Percentiles rank a stretch among this genome's conserved stretches.
These are phyloP conservation scores for Tenthredo mesomela DNA, from an alignment of 2,888 invertebrate species.

Conservation along the genomic window DNA sequence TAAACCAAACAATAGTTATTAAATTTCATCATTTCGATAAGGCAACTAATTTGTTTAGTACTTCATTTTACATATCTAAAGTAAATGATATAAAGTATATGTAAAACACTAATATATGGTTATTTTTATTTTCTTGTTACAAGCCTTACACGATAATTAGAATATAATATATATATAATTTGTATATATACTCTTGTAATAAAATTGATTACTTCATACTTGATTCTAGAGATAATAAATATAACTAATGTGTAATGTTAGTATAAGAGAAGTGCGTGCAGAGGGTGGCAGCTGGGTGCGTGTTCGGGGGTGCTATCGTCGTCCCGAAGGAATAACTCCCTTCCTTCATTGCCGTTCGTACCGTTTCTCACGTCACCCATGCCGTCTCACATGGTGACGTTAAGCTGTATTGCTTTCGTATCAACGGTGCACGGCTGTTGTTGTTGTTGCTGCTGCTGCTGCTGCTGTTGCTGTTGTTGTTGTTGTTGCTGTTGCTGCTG, in stretches of 20 bases:
- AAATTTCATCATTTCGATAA: slow-evolving; percentile 71
- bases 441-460: slow-evolving; percentile 48
- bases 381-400: slow-evolving; percentile 77
- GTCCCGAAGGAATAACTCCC: slow-evolving; percentile 69
- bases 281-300: slow-evolving; percentile 76
- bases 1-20: slow-evolving; percentile 68
- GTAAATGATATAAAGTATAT: slow-evolving; percentile 77
- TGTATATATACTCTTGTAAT: slow-evolving; percentile 77
- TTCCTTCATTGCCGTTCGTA: slow-evolving; percentile 58
- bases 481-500: slow-evolving; percentile 73
- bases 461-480: slow-evolving; percentile 66
- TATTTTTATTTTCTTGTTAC: slow-evolving; percentile 77
- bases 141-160: slow-evolving; percentile 77
- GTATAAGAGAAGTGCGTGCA: slow-evolving; percentile 78
- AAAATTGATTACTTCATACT: slow-evolving; percentile 73
- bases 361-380: slow-evolving; percentile 62
- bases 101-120: slow-evolving; percentile 78
- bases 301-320: slow-evolving; percentile 73
- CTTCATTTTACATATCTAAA: slow-evolving; percentile 74
- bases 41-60: slow-evolving; percentile 74
- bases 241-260: slow-evolving; percentile 76
- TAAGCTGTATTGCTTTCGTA: slow-evolving; percentile 77
- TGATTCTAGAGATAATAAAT: slow-evolving; percentile 76
- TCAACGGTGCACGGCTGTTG: slow-evolving; percentile 75
- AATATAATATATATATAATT: slow-evolving; percentile 76